These are phyloP conservation scores for Lethocerus indicus DNA, from an alignment of 1,140 invertebrate species.

Conservation along the genomic window DNA sequence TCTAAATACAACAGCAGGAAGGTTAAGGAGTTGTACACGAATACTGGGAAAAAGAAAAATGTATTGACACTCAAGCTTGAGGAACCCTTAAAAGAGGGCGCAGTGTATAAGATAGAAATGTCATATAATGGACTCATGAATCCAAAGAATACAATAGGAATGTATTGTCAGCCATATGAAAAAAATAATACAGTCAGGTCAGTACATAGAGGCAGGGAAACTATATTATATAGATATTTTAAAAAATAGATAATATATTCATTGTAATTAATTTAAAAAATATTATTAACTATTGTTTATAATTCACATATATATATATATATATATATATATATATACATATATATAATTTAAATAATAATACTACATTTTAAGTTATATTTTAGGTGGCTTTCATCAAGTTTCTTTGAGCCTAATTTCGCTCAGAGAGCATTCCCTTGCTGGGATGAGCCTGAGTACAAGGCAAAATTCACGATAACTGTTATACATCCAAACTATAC, in stretches of 20 bases:
- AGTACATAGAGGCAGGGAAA: background rate
- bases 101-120: too few species aligned
- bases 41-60: too few species aligned
- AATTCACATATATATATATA: background rate
- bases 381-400: conserved; percentile 32
- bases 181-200: conserved; percentile 7
- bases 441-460: conserved; percentile 46
- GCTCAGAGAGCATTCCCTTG: conserved; percentile 47
- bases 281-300: background rate
- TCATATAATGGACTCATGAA: conserved; percentile 13
- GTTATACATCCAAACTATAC: conserved; percentile 6
- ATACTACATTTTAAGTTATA: background rate
- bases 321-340: background rate
- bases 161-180: conserved; percentile 7
- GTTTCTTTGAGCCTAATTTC: conserved; percentile 40
- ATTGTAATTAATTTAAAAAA: background rate
- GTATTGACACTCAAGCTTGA: too few species aligned
- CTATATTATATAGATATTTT: background rate
- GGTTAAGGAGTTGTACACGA: too few species aligned
- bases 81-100: too few species aligned
- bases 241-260: background rate
- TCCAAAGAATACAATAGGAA: conserved; percentile 3
- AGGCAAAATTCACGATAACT: conserved; percentile 32
- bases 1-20: too few species aligned
- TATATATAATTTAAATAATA: background rate